Percentiles rank a stretch among this genome's conserved stretches.
These are phyloP conservation scores for Sylvietta virens DNA, from an alignment of 2,113 vertebrate genomes.

Conservation along the genomic window DNA sequence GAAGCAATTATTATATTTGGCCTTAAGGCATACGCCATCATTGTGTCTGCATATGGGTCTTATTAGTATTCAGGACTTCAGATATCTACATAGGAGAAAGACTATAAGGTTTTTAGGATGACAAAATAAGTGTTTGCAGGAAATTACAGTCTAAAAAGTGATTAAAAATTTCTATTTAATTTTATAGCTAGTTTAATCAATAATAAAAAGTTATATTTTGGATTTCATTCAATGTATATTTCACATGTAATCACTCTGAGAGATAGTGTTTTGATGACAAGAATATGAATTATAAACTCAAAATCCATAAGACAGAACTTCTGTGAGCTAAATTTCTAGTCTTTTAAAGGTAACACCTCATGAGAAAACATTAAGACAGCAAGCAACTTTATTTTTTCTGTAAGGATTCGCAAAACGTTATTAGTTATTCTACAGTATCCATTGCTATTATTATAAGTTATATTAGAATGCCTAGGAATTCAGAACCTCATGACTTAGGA, in stretches of 20 bases:
- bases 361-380: not conserved
- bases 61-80: not conserved
- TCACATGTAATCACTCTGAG: not conserved
- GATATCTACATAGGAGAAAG: not conserved
- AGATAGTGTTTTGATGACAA: not conserved
- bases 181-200: not conserved
- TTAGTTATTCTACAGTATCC: not conserved
- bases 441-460: not conserved
- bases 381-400: not conserved
- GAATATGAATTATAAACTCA: constrained; percentile 23
- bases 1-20: not conserved
- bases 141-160: not conserved
- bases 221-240: not conserved
- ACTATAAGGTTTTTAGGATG: not conserved
- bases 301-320: not conserved
- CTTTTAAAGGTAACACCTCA: not conserved
- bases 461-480: not conserved
- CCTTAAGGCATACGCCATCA: not conserved
- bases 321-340: not conserved
- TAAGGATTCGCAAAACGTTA: not conserved
- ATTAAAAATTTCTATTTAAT: not conserved
- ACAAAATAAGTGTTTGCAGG: not conserved
- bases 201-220: not conserved
- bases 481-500: not conserved
- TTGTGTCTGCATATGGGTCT: not conserved